Evolutionary conservation across 2,888 invertebrate genomes (phyloP).

Genomic region (Onchidella celtica): DNA sequence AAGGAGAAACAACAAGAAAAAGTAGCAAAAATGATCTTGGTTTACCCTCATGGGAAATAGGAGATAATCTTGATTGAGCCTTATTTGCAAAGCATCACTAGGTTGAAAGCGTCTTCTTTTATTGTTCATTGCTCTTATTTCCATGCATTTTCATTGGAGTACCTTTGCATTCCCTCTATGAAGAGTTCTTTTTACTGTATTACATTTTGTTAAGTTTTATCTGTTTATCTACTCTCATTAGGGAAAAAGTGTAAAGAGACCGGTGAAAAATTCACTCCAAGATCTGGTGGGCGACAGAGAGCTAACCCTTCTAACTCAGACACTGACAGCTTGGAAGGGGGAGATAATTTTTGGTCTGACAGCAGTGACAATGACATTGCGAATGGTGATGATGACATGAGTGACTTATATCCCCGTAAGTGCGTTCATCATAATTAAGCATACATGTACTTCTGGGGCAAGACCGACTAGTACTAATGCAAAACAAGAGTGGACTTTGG

Average conservation of each 20-base stretch:
- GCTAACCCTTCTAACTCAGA: neutral
- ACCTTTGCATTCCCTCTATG: no score
- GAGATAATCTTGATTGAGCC: no score
- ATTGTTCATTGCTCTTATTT: no score
- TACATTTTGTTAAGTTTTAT: neutral
- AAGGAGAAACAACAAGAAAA: no score
- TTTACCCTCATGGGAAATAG: no score
- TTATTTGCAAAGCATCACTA: no score
- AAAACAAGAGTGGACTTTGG: neutral
- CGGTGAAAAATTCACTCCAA: conserved; percentile 65
- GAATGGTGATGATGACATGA: conserved; percentile 60
- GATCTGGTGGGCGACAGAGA: conserved; percentile 50
- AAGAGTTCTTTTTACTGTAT: no score
- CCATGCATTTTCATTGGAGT: no score
- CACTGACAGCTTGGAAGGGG: conserved; percentile 36
- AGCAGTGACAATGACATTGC: conserved; percentile 50
- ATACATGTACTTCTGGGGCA: neutral
- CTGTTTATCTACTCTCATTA: conserved; percentile 40
- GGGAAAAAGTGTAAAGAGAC: conserved; percentile 73
- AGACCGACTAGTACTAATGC: neutral
- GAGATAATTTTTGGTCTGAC: conserved; percentile 38
- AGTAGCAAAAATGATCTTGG: no score
- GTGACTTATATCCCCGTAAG: conserved; percentile 74
- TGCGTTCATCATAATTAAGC: neutral
- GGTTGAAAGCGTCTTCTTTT: no score